Evolutionary conservation across 2,888 invertebrate genomes (phyloP).

Genomic region (Drosophila algonquin): DNA sequence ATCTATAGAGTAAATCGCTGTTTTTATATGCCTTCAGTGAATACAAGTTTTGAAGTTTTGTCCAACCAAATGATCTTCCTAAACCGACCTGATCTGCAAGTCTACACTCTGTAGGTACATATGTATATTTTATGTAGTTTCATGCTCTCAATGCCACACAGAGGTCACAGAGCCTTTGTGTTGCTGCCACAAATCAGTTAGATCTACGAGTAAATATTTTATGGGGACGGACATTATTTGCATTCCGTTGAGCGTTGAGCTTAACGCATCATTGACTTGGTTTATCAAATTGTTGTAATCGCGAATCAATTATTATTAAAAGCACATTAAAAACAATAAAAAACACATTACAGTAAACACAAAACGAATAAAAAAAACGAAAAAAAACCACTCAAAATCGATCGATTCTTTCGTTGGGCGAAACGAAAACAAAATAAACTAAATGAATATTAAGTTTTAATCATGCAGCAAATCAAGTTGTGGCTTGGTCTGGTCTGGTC

Average conservation of each 20-base stretch:
- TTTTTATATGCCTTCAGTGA: too few species aligned
- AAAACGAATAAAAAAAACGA: background rate
- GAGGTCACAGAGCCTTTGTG: background rate
- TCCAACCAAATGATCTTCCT: too few species aligned
- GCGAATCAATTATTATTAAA: constrained; percentile 75
- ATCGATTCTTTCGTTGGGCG: background rate
- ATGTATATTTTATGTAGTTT: background rate
- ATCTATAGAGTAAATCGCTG: too few species aligned
- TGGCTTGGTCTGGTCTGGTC: background rate
- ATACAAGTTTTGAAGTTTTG: background rate
- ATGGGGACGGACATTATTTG: background rate
- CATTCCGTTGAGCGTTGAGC: constrained; percentile 30
- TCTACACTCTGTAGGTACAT: background rate
- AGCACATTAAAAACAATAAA: constrained; percentile 75
- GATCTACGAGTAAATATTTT: background rate
- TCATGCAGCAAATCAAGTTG: constrained; percentile 54
- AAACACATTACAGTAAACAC: constrained; percentile 59
- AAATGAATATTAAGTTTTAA: constrained; percentile 62
- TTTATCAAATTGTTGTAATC: constrained; percentile 64
- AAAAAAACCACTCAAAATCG: background rate
- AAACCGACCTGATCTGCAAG: background rate
- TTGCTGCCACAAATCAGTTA: background rate
- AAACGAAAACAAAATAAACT: constrained; percentile 25
- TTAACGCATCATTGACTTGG: constrained; percentile 47
- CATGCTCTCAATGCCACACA: background rate